A percentile compares a stretch with the other conserved stretches of the same genome.
Conservation (phyloP, 2,113 vertebrate species). For the Microcebus griseorufus region DNA sequence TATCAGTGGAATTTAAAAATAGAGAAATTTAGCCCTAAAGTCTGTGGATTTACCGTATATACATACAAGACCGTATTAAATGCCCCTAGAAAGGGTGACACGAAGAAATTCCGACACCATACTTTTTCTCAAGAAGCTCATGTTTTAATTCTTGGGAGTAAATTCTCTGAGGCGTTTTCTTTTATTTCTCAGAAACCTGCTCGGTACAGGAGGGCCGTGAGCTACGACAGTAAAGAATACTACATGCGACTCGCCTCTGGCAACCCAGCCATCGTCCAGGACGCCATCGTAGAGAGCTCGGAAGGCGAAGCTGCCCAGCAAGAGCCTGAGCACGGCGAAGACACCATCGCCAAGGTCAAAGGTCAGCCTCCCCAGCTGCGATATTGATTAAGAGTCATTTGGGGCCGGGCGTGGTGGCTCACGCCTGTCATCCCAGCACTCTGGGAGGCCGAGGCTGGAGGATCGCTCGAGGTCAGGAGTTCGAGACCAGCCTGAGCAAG, state of each 20-base stretch:
- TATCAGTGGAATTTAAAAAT: background rate
- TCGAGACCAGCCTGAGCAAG: no score
- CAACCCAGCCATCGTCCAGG: conserved; percentile 94
- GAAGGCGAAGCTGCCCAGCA: conserved; percentile 94
- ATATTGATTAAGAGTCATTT: background rate
- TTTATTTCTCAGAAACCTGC: conserved; percentile 91
- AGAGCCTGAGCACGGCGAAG: conserved; percentile 96
- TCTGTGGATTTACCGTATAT: background rate
- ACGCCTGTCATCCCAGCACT: no score
- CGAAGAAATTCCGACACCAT: background rate
- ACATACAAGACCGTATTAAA: background rate
- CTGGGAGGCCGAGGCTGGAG: no score
- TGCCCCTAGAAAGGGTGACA: background rate
- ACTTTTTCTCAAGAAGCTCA: background rate
- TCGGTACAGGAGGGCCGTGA: conserved; percentile 95
- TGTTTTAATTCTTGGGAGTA: conserved; percentile 4
- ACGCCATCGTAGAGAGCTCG: conserved; percentile 93
- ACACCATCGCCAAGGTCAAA: conserved; percentile 98
- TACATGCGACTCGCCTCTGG: conserved; percentile 96
- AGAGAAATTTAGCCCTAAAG: background rate
- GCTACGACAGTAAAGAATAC: conserved; percentile 99
- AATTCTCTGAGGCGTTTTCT: conserved; percentile 44
- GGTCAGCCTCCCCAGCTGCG: conserved; percentile 82
- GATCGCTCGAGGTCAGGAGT: no score
- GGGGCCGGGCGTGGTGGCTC: background rate